Evolutionary conservation across 1,140 invertebrate species (phyloP).

Genomic region (Drosophila insularis): DNA sequence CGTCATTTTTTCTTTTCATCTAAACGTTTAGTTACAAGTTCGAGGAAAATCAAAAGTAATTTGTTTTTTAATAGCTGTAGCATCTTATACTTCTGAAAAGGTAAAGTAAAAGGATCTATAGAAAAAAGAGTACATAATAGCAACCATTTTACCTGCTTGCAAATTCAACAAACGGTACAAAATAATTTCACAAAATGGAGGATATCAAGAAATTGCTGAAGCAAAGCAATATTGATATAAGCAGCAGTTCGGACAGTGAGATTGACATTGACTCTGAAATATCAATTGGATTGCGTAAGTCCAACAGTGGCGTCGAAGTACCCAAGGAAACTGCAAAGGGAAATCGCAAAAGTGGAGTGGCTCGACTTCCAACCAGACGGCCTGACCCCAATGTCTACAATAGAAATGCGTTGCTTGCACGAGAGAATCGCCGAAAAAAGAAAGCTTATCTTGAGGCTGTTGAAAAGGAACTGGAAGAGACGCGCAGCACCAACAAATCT

Average conservation of each 20-base stretch:
- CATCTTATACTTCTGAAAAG: constrained; percentile 35
- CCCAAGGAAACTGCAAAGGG: constrained; percentile 17
- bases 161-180: constrained; percentile 20
- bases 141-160: constrained; percentile 62
- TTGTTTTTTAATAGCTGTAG: not conserved
- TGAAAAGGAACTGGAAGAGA: constrained; percentile 83
- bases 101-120: constrained; percentile 53
- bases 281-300: constrained; percentile 12
- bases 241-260: constrained; percentile 41
- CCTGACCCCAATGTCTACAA: constrained; percentile 71
- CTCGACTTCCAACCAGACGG: constrained; percentile 59
- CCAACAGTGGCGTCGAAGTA: not conserved
- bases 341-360: constrained; percentile 35
- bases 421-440: constrained; percentile 85
- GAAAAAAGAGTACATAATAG: constrained; percentile 53
- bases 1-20: not conserved
- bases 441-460: constrained; percentile 84
- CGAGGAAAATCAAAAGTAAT: not conserved
- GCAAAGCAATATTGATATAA: constrained; percentile 47
- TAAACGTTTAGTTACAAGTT: constrained; percentile 1
- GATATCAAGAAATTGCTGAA: constrained; percentile 49
- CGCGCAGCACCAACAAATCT: constrained; percentile 83
- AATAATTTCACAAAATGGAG: constrained; percentile 43
- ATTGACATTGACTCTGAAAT: constrained; percentile 28
- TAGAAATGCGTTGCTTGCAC: constrained; percentile 84